phyloP scores from a whole-genome alignment of 2,113 vertebrate genomes.

The Platichthys flesus region DNA sequence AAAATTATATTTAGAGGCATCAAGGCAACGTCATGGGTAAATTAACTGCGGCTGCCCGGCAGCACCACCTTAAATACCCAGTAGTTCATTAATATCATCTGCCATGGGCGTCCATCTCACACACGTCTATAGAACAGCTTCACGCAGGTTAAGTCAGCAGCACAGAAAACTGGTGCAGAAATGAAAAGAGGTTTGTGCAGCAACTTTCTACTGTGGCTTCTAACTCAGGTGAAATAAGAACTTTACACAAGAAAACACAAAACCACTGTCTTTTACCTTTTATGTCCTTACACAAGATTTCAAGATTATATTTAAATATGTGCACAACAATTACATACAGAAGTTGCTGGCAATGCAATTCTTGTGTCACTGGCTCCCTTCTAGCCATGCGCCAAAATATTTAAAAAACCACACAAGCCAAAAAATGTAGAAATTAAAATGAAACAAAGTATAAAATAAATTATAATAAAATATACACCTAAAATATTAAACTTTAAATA shows the following conservation, averaged over 20 bases:
- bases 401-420: too few relatives aligned
- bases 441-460: not conserved
- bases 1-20: slow-evolving; percentile 16
- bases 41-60: slow-evolving; percentile 62
- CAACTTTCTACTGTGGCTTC: too few relatives aligned
- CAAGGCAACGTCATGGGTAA: slow-evolving; percentile 44
- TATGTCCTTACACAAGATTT: too few relatives aligned
- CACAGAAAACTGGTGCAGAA: slow-evolving; percentile 5
- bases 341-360: too few relatives aligned
- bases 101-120: slow-evolving; percentile 47
- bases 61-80: slow-evolving; percentile 66
- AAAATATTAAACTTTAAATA: too few relatives aligned
- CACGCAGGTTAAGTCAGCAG: slow-evolving; percentile 11
- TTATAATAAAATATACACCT: slow-evolving; percentile 13
- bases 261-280: too few relatives aligned
- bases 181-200: not conserved
- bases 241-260: not conserved
- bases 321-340: too few relatives aligned
- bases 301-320: too few relatives aligned
- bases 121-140: slow-evolving; percentile 32
- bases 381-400: too few relatives aligned
- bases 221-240: not conserved
- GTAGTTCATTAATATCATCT: slow-evolving; percentile 68
- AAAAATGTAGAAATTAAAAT: too few relatives aligned
- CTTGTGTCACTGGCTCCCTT: too few relatives aligned